These are phyloP conservation scores for Theretra japonica DNA, from an alignment of 2,888 invertebrate species.

Conservation along the genomic window DNA sequence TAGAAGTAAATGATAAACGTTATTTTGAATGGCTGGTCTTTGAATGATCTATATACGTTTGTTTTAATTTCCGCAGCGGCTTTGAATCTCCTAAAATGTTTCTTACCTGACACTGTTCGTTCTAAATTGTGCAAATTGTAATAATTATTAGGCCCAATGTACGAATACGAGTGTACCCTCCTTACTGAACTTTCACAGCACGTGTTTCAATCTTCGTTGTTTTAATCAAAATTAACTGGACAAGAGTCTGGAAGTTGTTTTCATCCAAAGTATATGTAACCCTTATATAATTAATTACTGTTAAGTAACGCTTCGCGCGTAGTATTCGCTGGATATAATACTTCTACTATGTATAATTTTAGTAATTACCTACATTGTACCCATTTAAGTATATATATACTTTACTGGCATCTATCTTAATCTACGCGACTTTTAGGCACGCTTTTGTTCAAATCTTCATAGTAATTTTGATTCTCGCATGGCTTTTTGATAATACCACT, in stretches of 20 bases:
- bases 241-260: slow-evolving; percentile 73
- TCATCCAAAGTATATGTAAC: slow-evolving; percentile 71
- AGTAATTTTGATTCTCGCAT: slow-evolving; percentile 67
- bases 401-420: slow-evolving; percentile 78
- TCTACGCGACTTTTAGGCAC: slow-evolving; percentile 73
- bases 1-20: slow-evolving; percentile 81
- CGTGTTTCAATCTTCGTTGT: slow-evolving; percentile 22
- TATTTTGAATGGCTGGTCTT: slow-evolving; percentile 78
- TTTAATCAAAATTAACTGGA: slow-evolving; percentile 22
- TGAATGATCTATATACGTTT: slow-evolving; percentile 68
- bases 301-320: slow-evolving; percentile 82
- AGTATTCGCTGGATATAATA: slow-evolving; percentile 78
- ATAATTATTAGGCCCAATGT: slow-evolving; percentile 29
- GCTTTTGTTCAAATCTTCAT: slow-evolving; percentile 57
- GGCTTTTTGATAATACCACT: slow-evolving; percentile 69
- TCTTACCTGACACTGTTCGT: slow-evolving; percentile 28
- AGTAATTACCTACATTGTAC: slow-evolving; percentile 79
- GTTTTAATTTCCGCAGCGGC: slow-evolving; percentile 74
- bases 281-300: slow-evolving; percentile 74
- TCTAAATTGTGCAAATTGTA: slow-evolving; percentile 18
- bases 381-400: slow-evolving; percentile 78
- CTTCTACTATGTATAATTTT: slow-evolving; percentile 81
- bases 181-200: slow-evolving; percentile 12
- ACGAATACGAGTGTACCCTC: slow-evolving; percentile 10
- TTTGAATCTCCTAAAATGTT: slow-evolving; percentile 49